Evolutionary conservation across 1,140 invertebrate genomes (phyloP).

Genomic region (Microplitis mediator): DNA sequence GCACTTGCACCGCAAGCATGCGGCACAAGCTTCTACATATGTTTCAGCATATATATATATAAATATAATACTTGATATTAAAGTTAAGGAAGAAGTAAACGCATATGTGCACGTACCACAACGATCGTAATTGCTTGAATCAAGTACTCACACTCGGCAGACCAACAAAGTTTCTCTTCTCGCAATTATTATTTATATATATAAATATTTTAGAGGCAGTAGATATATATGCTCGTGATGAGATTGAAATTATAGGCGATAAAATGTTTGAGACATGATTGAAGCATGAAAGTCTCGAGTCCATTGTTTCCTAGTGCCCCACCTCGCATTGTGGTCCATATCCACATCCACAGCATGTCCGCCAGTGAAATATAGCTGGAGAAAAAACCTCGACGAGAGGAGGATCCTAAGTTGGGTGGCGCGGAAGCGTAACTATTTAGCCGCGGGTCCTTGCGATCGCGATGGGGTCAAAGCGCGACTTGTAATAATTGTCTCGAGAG

Average conservation of each 20-base stretch:
- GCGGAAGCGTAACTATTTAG: constrained; percentile 13
- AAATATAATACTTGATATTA: not conserved
- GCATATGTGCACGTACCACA: constrained; percentile 32
- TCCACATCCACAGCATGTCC: not conserved
- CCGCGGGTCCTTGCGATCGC: constrained; percentile 6
- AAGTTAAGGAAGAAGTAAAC: constrained; percentile 8
- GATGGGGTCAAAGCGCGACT: constrained; percentile 16
- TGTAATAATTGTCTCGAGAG: constrained; percentile 9
- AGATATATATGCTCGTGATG: not conserved
- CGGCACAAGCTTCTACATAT: constrained; percentile 7
- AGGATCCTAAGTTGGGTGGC: not conserved
- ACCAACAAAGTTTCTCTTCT: constrained; percentile 22
- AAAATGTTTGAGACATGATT: not conserved
- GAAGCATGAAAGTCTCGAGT: not conserved
- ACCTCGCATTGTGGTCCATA: not conserved
- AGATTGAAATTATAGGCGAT: not conserved
- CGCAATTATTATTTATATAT: constrained; percentile 24
- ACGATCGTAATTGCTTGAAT: constrained; percentile 31
- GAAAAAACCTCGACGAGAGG: not conserved
- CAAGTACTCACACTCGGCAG: constrained; percentile 22
- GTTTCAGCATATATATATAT: not conserved
- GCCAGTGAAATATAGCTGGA: too few species aligned
- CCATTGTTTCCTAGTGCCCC: constrained; percentile 11
- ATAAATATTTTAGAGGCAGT: not conserved
- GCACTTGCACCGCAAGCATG: constrained; percentile 24